phyloP scores from a whole-genome alignment of 2,113 vertebrate genomes.

The Syrrhaptes paradoxus region DNA sequence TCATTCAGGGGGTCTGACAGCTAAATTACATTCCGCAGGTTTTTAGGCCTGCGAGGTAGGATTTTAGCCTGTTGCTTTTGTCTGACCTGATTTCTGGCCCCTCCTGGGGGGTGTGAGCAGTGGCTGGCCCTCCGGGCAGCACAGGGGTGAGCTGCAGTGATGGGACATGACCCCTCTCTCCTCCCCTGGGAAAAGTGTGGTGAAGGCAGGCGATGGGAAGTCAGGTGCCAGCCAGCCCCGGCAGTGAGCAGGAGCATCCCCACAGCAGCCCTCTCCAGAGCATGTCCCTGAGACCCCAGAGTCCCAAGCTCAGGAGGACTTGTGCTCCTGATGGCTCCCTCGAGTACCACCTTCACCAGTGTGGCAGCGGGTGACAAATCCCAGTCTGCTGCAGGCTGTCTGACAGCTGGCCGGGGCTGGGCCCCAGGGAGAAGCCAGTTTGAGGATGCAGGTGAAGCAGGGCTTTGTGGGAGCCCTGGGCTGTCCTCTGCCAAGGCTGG shows the following conservation, averaged over 20 bases:
- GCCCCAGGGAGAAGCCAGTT: background rate
- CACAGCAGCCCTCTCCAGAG: background rate
- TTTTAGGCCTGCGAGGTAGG: background rate
- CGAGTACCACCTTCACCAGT: background rate
- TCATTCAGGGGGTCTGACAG: background rate
- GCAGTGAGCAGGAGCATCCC: background rate
- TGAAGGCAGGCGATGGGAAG: background rate
- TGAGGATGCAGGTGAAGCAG: fast-evolving
- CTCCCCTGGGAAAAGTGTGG: fast-evolving
- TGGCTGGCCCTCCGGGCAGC: fast-evolving
- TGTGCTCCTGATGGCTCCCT: background rate
- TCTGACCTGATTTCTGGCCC: background rate
- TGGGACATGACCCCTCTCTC: background rate
- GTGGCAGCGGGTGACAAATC: background rate
- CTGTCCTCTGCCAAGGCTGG: background rate
- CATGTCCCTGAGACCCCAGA: fast-evolving
- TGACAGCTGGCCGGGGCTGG: fast-evolving
- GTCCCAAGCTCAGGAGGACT: background rate
- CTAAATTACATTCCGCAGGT: background rate
- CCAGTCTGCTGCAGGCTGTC: fast-evolving
- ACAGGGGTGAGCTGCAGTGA: fast-evolving
- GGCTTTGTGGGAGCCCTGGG: fast-evolving
- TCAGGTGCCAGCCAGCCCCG: no score
- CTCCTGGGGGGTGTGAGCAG: background rate
- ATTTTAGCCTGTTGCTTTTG: background rate